Evolutionary conservation across 2,113 vertebrate genomes (phyloP).

Genomic region (Illadopsis cleaveri): DNA sequence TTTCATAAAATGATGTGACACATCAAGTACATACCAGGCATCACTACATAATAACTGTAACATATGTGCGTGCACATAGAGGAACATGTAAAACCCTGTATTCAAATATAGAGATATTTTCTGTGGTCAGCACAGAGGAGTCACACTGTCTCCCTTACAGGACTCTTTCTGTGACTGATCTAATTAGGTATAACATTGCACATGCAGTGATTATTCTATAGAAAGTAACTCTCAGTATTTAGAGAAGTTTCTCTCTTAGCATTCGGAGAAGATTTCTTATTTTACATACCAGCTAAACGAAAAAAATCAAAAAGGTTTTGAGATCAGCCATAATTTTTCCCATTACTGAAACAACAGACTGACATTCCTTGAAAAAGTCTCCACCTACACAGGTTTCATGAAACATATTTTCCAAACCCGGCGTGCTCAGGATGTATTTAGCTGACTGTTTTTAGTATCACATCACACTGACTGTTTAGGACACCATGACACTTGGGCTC

Average conservation of each 20-base stretch:
- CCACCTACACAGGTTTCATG: background rate
- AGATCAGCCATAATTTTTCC: background rate
- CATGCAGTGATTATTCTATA: background rate
- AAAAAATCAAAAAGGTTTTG: background rate
- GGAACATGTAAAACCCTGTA: background rate
- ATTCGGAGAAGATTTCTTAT: background rate
- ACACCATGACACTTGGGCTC: background rate
- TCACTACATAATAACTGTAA: background rate
- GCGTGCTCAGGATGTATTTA: background rate
- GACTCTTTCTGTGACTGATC: background rate
- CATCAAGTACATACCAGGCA: background rate
- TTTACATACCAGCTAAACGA: background rate
- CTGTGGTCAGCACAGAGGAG: background rate
- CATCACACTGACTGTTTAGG: background rate
- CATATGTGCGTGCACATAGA: rapidly evolving
- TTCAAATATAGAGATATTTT: background rate
- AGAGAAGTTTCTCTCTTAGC: background rate
- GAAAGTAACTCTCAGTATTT: background rate
- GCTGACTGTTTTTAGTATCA: background rate
- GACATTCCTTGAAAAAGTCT: background rate
- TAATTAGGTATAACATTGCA: background rate
- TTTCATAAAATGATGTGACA: background rate
- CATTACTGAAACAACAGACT: background rate
- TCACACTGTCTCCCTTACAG: background rate
- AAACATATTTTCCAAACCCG: background rate